These are phyloP conservation scores for Galago senegalensis DNA, from an alignment of 2,797 vertebrate species.

Conservation along the genomic window DNA sequence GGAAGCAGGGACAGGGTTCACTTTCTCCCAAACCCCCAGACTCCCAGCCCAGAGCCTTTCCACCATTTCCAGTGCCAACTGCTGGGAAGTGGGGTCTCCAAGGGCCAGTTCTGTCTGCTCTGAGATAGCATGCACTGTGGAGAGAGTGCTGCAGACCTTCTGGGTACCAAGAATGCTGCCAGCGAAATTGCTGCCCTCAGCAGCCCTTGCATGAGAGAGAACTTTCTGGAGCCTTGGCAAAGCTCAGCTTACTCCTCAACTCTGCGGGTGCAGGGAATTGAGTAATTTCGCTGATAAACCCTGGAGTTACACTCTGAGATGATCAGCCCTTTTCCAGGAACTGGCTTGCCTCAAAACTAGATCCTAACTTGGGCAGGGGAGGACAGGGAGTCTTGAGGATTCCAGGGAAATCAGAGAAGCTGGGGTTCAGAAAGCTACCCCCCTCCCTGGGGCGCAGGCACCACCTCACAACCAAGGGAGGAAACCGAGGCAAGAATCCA, in stretches of 20 bases:
- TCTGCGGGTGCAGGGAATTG: neutral
- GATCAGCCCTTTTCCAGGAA: neutral
- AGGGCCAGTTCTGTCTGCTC: neutral
- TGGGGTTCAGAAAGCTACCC: too few species aligned
- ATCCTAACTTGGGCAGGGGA: neutral
- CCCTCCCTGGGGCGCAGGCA: neutral
- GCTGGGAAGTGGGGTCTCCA: neutral
- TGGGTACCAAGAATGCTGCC: neutral
- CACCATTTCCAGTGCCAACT: neutral
- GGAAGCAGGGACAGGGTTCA: neutral
- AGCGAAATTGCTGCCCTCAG: neutral
- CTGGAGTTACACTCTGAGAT: neutral
- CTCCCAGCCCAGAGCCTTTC: neutral
- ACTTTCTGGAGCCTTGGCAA: neutral
- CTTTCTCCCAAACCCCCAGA: rapidly evolving
- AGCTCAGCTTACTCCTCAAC: neutral
- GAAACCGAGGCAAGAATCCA: neutral
- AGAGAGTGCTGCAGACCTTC: neutral
- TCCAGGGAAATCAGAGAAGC: neutral
- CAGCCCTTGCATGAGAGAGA: neutral
- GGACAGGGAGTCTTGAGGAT: neutral
- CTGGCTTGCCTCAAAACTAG: neutral
- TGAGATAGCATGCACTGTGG: neutral
- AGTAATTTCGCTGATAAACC: neutral
- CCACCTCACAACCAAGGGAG: rapidly evolving